A percentile compares a stretch with the other conserved stretches of the same genome.
These are phyloP conservation scores for Myocastor coypus DNA, from an alignment of 2,113 vertebrate species.

Conservation along the genomic window DNA sequence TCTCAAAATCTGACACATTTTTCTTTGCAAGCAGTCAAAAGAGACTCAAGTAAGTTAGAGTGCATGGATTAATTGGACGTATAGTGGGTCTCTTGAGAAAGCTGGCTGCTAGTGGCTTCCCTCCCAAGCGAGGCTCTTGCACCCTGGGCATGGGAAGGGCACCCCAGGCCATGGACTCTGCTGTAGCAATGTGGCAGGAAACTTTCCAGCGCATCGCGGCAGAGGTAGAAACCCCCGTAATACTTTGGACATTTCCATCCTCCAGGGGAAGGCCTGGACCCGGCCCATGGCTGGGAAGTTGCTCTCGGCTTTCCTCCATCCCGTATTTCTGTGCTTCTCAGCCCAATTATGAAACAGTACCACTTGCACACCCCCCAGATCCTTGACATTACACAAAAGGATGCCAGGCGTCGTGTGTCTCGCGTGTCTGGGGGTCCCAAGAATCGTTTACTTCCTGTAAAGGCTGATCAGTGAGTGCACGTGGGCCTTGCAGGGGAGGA, in stretches of 20 bases:
- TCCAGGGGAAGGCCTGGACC: background rate
- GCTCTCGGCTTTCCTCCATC: fast-evolving
- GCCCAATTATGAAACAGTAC: fast-evolving
- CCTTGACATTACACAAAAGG: background rate
- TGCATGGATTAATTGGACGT: background rate
- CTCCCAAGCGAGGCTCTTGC: too few relatives aligned
- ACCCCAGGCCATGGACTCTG: background rate
- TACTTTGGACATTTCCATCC: background rate
- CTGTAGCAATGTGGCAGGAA: fast-evolving
- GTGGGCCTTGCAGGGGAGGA: slow-evolving; percentile 8
- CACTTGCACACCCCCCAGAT: fast-evolving
- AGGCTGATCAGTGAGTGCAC: background rate
- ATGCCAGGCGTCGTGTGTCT: fast-evolving
- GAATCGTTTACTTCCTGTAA: background rate
- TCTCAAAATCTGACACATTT: background rate
- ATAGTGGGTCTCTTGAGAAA: background rate
- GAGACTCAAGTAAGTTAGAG: background rate
- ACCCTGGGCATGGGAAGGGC: too few relatives aligned
- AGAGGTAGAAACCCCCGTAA: background rate
- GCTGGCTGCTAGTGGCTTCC: fast-evolving
- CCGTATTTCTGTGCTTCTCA: fast-evolving
- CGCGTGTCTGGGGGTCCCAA: fast-evolving
- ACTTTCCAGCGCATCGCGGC: background rate
- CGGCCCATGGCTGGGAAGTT: fast-evolving
- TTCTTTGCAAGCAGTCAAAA: background rate